These are phyloP conservation scores for Gibbula magus DNA, from an alignment of 2,888 invertebrate genomes.

Conservation along the genomic window DNA sequence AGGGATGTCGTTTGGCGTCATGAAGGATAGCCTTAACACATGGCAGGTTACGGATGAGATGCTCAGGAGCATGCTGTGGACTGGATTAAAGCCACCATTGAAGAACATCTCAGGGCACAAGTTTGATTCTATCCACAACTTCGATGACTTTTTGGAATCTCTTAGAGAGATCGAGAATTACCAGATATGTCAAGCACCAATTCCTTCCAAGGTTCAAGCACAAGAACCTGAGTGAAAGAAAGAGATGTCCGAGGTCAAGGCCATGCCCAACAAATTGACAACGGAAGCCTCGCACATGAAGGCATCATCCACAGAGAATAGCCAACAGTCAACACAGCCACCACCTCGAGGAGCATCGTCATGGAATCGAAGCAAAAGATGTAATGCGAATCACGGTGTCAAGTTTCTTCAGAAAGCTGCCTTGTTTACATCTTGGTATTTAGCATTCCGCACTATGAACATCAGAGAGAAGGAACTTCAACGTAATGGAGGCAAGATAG, in stretches of 20 bases:
- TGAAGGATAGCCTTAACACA: background rate
- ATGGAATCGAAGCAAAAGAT: too few species aligned
- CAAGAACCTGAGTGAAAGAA: background rate
- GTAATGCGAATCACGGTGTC: too few species aligned
- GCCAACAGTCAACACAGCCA: too few species aligned
- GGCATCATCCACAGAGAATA: too few species aligned
- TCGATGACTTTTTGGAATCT: background rate
- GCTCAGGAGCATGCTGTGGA: too few species aligned
- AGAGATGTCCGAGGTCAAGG: background rate
- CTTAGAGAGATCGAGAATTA: background rate
- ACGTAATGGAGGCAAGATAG: too few species aligned
- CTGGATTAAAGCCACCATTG: background rate
- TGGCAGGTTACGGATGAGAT: background rate
- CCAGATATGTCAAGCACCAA: background rate
- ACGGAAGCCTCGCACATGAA: background rate
- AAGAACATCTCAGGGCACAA: background rate
- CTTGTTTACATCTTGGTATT: too few species aligned
- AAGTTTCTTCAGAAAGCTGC: too few species aligned
- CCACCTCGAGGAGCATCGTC: too few species aligned
- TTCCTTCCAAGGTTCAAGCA: background rate
- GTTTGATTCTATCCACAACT: background rate
- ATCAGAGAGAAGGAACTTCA: too few species aligned
- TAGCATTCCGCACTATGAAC: too few species aligned
- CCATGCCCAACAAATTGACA: background rate
- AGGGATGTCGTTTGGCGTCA: background rate